Conservation (phyloP, 2,797 vertebrate species). For the Hypotaenidia philippensis region DNA sequence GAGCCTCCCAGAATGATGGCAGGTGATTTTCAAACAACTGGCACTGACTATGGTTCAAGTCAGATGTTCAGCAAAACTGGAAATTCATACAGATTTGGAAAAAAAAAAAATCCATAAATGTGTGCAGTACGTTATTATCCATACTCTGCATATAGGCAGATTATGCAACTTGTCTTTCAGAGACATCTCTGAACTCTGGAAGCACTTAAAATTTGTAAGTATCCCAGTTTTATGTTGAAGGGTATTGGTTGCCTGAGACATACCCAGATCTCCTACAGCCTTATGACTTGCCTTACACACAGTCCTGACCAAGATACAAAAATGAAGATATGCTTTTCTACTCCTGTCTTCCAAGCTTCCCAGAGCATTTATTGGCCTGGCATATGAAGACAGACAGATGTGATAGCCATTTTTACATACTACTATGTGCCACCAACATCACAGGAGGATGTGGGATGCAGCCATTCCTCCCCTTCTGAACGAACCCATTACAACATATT, state of each 20-base stretch:
- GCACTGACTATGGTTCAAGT: background rate
- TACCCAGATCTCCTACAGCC: background rate
- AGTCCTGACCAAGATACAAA: background rate
- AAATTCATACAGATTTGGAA: background rate
- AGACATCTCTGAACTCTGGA: background rate
- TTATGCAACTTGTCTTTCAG: background rate
- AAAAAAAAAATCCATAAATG: background rate
- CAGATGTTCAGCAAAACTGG: background rate
- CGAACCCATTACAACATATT: background rate
- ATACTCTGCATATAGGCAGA: background rate
- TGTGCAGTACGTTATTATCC: background rate
- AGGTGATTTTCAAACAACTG: background rate
- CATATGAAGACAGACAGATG: background rate
- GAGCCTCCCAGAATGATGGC: background rate
- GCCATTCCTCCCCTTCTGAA: background rate
- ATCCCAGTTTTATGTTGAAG: background rate
- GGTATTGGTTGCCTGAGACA: background rate
- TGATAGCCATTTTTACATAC: background rate
- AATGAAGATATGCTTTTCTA: background rate
- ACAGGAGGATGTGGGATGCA: background rate
- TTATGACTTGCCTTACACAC: background rate
- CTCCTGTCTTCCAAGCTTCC: background rate
- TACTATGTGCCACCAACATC: background rate
- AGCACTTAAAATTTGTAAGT: background rate
- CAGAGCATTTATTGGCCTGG: background rate